Conservation (phyloP, 2,113 vertebrate genomes). For the Tragelaphus buxtoni region DNA sequence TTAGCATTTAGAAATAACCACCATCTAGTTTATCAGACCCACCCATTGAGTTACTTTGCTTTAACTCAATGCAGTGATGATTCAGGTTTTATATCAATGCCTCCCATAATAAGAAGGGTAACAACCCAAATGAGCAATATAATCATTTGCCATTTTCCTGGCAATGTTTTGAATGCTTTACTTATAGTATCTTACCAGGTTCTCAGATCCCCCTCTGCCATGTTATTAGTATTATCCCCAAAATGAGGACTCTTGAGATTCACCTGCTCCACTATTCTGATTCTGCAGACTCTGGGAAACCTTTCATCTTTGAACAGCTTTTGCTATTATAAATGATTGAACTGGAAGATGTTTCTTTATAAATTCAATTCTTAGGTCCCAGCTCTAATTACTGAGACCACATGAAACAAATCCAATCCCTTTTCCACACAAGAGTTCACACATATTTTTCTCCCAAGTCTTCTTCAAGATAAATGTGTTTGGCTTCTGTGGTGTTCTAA, state of each 20-base stretch:
- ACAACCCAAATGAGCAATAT: accelerated
- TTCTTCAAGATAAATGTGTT: neutral
- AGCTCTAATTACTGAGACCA: neutral
- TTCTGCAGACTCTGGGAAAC: neutral
- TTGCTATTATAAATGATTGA: neutral
- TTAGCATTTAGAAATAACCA: no score
- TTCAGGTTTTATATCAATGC: accelerated
- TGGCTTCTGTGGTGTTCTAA: neutral
- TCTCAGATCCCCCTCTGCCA: neutral
- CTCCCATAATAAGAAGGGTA: neutral
- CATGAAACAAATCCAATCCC: neutral
- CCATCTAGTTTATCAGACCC: no score
- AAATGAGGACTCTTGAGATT: accelerated
- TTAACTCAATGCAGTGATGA: neutral
- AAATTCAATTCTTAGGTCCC: neutral
- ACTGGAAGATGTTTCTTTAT: neutral
- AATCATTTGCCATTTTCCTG: neutral
- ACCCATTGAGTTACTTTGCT: no score
- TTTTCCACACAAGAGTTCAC: neutral
- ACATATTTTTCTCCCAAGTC: neutral
- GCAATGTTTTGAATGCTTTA: no score
- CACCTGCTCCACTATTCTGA: neutral
- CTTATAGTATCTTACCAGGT: accelerated
- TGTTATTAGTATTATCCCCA: neutral
- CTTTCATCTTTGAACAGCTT: neutral